phyloP scores from a whole-genome alignment of 2,888 invertebrate species.

The Agrochola circellaris region DNA sequence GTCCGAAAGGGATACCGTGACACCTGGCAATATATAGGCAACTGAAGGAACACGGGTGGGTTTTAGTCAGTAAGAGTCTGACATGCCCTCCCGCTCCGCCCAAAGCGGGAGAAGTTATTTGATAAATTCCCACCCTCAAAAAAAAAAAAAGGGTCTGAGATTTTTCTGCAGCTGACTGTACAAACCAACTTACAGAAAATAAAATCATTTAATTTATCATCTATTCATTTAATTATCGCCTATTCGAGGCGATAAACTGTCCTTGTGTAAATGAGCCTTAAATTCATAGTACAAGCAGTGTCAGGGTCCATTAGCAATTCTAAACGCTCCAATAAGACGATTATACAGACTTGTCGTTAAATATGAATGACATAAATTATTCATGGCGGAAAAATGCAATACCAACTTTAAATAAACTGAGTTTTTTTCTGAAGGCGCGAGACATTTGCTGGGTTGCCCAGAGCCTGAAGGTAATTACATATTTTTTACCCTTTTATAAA shows the following conservation, averaged over 20 bases:
- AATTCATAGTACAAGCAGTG: constrained; percentile 53
- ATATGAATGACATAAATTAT: constrained; percentile 66
- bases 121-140: too few species aligned
- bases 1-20: too few species aligned
- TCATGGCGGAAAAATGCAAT: constrained; percentile 62
- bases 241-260: background rate
- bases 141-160: too few species aligned
- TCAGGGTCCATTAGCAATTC: constrained; percentile 62
- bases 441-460: background rate
- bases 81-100: too few species aligned
- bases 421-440: constrained; percentile 18
- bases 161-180: too few species aligned
- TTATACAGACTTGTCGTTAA: constrained; percentile 62
- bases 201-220: too few species aligned
- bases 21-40: too few species aligned
- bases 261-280: constrained; percentile 12
- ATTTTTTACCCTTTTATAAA: background rate
- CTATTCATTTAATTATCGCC: too few species aligned
- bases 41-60: too few species aligned
- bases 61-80: too few species aligned
- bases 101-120: too few species aligned
- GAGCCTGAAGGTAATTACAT: background rate
- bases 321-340: constrained; percentile 43
- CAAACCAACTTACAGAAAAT: too few species aligned
- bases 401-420: constrained; percentile 28